phyloP scores from a whole-genome alignment of 1,140 invertebrate species.

The Aphelenchoides fujianensis region DNA sequence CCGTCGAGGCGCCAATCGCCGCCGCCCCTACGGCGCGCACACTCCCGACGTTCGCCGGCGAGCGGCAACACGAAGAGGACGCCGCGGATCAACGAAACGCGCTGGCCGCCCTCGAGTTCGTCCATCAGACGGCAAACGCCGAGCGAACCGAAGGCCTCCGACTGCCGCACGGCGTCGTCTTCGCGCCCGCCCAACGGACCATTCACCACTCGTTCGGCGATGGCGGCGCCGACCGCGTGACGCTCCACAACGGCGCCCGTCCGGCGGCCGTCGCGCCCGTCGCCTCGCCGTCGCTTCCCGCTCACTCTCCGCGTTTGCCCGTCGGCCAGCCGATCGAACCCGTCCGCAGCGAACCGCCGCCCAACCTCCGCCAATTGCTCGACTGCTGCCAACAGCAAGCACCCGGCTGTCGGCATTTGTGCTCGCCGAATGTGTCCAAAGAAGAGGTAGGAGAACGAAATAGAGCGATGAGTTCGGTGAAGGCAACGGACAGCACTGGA shows the following conservation, averaged over 20 bases:
- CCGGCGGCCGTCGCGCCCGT: neutral
- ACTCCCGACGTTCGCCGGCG: neutral
- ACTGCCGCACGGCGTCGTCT: neutral
- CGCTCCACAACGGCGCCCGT: neutral
- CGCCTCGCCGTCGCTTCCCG: neutral
- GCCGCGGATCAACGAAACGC: neutral
- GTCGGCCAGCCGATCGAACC: neutral
- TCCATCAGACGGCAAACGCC: neutral
- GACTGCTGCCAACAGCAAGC: conserved; percentile 31
- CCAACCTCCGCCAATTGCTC: neutral
- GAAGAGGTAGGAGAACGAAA: too few species aligned
- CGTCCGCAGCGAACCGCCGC: neutral
- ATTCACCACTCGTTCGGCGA: neutral
- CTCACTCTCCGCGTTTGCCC: neutral
- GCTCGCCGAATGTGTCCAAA: conserved; percentile 25
- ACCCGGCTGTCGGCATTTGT: conserved; percentile 26
- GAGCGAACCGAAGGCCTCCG: neutral
- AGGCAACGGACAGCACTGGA: too few species aligned
- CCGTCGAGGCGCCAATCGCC: too few species aligned
- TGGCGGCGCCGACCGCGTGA: neutral
- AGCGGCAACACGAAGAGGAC: too few species aligned
- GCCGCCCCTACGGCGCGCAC: neutral
- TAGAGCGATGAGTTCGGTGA: too few species aligned
- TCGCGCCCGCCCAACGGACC: neutral
- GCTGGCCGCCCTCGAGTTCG: neutral